Evolutionary conservation across 2,113 vertebrate genomes (phyloP).

Genomic region (Pantherophis guttatus): DNA sequence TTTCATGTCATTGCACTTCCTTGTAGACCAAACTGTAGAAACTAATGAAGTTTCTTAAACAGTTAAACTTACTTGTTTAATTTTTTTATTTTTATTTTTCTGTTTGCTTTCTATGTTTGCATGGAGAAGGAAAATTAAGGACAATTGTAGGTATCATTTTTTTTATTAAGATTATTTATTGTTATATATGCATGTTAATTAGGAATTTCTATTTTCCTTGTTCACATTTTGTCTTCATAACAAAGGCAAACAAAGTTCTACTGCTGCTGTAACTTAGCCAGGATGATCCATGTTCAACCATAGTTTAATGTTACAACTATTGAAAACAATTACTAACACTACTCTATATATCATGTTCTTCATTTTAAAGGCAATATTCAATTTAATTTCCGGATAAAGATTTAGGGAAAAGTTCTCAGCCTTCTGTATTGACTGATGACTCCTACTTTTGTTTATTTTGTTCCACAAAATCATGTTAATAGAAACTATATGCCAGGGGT

Average conservation of each 20-base stretch:
- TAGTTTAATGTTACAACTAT: not conserved
- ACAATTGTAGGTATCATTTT: not conserved
- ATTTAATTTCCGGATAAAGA: not conserved
- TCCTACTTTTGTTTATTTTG: not conserved
- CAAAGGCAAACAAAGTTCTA: constrained; percentile 5
- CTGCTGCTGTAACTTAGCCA: not conserved
- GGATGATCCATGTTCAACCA: not conserved
- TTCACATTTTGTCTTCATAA: constrained; percentile 8
- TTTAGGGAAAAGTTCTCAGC: not conserved
- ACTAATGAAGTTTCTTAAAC: not conserved
- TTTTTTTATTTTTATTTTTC: not conserved
- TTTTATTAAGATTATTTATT: constrained; percentile 9
- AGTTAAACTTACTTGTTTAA: too few species aligned
- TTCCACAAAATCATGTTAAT: not conserved
- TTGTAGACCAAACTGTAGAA: not conserved
- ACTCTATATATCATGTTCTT: not conserved
- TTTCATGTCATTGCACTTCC: not conserved
- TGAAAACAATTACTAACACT: not conserved
- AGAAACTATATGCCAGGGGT: not conserved
- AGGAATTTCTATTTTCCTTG: constrained; percentile 31
- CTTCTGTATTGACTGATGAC: not conserved
- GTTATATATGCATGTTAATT: not conserved
- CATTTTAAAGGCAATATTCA: not conserved
- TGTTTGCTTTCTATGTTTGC: not conserved
- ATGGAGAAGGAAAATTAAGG: not conserved